Percentiles rank a stretch among this genome's conserved stretches.
Evolutionary conservation across 2,888 invertebrate species (phyloP).

Genomic region (Prostheceraeus crozeri): DNA sequence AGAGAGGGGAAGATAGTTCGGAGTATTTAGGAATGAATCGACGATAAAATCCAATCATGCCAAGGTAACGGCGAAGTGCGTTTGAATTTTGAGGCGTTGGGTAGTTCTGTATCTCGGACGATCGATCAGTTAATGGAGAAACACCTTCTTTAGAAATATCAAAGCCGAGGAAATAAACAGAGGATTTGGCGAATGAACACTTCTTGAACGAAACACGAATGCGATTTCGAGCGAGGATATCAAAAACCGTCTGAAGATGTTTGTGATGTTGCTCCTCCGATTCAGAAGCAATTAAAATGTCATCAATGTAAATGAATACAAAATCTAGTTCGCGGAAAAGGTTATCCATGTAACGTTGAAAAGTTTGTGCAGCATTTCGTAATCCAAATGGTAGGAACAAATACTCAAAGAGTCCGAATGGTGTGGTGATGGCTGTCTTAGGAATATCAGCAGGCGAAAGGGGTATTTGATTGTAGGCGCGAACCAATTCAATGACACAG

Average conservation of each 20-base stretch:
- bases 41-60: constrained; percentile 42
- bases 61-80: no score
- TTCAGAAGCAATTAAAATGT: constrained; percentile 3
- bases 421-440: constrained; percentile 34
- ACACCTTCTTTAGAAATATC: no score
- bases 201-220: no score
- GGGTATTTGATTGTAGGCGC: constrained; percentile 33
- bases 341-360: constrained; percentile 17
- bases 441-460: constrained; percentile 18
- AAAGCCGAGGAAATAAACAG: no score
- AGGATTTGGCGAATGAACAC: no score
- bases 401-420: constrained; percentile 36
- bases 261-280: background rate
- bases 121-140: no score
- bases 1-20: constrained; percentile 12
- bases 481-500: no score
- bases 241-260: background rate
- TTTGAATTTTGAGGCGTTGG: no score
- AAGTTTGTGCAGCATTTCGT: constrained; percentile 31
- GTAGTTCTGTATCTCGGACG: no score
- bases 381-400: constrained; percentile 27
- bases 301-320: constrained; percentile 3
- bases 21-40: constrained; percentile 39
- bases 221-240: no score
- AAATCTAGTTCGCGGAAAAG: background rate